Evolutionary conservation across 2,888 invertebrate species (phyloP).

Genomic region (Lasiommata megera): DNA sequence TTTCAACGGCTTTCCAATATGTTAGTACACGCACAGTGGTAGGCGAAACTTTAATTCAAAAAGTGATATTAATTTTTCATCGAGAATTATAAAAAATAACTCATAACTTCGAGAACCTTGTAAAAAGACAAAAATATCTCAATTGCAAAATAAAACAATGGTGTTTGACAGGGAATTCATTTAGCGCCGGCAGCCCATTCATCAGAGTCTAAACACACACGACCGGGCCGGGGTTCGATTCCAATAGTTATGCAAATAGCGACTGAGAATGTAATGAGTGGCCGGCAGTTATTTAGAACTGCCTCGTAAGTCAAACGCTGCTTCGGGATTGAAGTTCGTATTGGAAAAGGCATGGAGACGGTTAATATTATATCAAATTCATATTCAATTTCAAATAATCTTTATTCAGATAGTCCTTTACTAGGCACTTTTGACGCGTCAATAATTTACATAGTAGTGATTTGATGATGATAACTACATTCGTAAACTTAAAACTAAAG

Average conservation of each 20-base stretch:
- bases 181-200: conserved; percentile 65
- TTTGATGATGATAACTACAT: too few species aligned
- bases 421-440: too few species aligned
- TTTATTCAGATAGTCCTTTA: too few species aligned
- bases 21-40: too few species aligned
- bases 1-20: too few species aligned
- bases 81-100: not conserved
- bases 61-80: too few species aligned
- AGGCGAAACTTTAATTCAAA: too few species aligned
- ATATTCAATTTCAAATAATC: too few species aligned
- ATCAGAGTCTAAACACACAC: conserved; percentile 76
- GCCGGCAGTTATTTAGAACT: conserved; percentile 77
- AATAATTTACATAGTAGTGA: too few species aligned
- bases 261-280: conserved; percentile 75
- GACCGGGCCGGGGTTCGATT: conserved; percentile 62
- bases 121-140: conserved; percentile 28
- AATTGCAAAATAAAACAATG: conserved; percentile 46
- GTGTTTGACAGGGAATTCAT: conserved; percentile 55
- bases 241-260: conserved; percentile 81
- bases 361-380: too few species aligned
- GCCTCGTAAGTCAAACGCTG: conserved; percentile 76
- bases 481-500: too few species aligned
- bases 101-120: not conserved
- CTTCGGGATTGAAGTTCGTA: conserved; percentile 58
- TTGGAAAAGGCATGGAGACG: conserved; percentile 41